Conservation (phyloP, 2,888 invertebrate species). For the Girardia tigrina region DNA sequence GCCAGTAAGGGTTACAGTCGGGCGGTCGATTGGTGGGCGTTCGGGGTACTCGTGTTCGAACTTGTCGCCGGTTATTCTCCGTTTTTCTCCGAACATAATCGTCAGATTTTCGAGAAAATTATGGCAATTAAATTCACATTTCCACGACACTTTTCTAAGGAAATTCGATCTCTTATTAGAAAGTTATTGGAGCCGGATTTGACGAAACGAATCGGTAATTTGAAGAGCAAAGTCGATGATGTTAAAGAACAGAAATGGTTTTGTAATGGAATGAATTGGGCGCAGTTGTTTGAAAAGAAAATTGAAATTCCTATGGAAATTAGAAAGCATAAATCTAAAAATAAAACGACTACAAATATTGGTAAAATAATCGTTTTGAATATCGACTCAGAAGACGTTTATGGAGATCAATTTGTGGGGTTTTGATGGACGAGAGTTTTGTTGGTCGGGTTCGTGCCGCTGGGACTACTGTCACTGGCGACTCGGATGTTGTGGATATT, state of each 20-base stretch:
- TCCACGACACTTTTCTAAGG: slow-evolving; percentile 25
- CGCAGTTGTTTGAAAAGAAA: neutral
- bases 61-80: slow-evolving; percentile 29
- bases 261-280: neutral
- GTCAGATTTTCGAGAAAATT: slow-evolving; percentile 35
- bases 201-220: slow-evolving; percentile 31
- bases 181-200: slow-evolving; percentile 31
- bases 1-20: slow-evolving; percentile 32
- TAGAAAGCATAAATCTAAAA: neutral
- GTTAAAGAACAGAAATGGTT: slow-evolving; percentile 33
- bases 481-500: no score
- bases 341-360: neutral
- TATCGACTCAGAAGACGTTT: neutral
- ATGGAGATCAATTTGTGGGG: neutral
- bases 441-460: no score
- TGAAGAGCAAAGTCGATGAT: slow-evolving; percentile 33
- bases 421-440: neutral
- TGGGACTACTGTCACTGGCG: no score
- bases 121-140: slow-evolving; percentile 26
- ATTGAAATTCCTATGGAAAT: neutral
- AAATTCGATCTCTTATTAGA: slow-evolving; percentile 34
- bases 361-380: neutral
- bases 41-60: slow-evolving; percentile 30
- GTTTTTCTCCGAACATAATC: slow-evolving; percentile 26
- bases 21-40: slow-evolving; percentile 36